A percentile compares a stretch with the other conserved stretches of the same genome.
Conservation (phyloP, 2,797 vertebrate genomes). For the Etheostoma perlongum region DNA sequence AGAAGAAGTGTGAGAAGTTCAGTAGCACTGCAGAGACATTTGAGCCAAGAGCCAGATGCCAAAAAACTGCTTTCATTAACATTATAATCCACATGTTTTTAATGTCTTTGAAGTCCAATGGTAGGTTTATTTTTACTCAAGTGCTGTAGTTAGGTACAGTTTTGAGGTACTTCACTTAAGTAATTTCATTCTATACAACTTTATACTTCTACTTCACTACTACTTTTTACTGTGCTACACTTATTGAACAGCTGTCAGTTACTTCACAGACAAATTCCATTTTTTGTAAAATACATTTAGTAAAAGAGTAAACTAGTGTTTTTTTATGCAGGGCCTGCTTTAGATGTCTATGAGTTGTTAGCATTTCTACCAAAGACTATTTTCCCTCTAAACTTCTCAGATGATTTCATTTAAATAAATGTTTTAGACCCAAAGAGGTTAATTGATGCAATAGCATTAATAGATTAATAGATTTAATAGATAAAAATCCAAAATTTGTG, state of each 20-base stretch:
- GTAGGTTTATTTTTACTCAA: not conserved
- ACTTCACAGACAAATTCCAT: not conserved
- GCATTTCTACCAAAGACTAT: not conserved
- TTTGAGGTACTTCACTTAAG: not conserved
- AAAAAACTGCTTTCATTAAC: not conserved
- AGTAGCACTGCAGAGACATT: conserved; percentile 15
- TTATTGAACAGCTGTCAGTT: not conserved
- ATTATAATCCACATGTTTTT: not conserved
- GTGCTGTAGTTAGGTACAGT: too few relatives aligned
- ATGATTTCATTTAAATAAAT: not conserved
- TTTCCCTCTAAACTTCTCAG: not conserved
- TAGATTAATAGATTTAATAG: too few relatives aligned
- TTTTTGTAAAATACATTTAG: not conserved
- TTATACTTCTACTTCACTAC: not conserved
- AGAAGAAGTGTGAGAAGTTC: conserved; percentile 17
- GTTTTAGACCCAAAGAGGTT: not conserved
- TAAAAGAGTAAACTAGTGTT: not conserved
- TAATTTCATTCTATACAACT: not conserved
- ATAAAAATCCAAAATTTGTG: not conserved
- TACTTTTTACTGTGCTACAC: not conserved
- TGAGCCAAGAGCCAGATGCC: conserved; percentile 27
- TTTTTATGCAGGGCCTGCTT: not conserved
- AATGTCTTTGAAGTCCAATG: not conserved
- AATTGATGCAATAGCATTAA: not conserved
- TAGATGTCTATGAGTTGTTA: not conserved